Conservation (phyloP, 2,113 vertebrate genomes). For the Dipodomys merriami region DNA sequence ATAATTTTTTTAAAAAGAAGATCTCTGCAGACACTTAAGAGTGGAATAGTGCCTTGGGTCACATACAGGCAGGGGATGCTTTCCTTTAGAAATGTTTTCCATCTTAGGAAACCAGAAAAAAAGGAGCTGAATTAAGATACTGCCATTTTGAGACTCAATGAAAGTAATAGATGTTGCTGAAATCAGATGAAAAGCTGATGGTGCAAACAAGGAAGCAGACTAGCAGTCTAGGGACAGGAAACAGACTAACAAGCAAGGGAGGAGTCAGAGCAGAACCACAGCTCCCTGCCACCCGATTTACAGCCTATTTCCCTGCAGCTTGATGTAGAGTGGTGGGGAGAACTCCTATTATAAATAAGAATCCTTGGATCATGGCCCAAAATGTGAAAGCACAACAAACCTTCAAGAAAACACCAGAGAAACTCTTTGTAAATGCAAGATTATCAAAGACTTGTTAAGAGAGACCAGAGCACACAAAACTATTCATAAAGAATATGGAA, state of each 20-base stretch:
- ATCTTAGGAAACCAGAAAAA: neutral
- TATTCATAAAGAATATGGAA: neutral
- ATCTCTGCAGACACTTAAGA: rapidly evolving
- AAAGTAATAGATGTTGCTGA: neutral
- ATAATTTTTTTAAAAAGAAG: neutral
- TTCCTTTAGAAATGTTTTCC: neutral
- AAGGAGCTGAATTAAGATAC: neutral
- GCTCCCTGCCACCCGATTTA: neutral
- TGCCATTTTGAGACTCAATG: neutral
- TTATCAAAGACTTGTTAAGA: neutral
- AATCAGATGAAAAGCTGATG: neutral
- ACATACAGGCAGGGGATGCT: neutral
- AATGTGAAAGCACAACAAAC: neutral
- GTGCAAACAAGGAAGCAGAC: neutral
- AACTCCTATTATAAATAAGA: neutral
- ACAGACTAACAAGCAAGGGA: neutral
- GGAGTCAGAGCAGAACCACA: neutral
- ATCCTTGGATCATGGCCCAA: neutral
- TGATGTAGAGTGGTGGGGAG: neutral
- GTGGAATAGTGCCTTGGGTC: rapidly evolving
- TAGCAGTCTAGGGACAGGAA: neutral
- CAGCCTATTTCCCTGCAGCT: neutral
- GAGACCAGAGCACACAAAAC: neutral
- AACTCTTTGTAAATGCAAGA: neutral
- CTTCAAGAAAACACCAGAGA: neutral